These are phyloP conservation scores for Staurois parvus DNA, from an alignment of 2,797 vertebrate genomes.

Conservation along the genomic window DNA sequence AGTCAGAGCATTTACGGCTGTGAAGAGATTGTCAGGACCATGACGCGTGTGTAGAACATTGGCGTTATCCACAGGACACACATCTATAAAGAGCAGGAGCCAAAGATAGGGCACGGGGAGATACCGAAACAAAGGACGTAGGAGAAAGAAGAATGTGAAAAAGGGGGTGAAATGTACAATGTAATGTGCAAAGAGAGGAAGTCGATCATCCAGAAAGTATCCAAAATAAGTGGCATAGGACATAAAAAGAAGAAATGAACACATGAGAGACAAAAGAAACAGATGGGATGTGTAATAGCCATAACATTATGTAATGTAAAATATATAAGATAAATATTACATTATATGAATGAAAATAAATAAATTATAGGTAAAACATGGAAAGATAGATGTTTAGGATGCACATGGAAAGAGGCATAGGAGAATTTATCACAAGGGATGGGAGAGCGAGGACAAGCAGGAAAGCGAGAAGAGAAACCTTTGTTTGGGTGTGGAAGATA, in stretches of 20 bases:
- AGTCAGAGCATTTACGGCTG: slow-evolving; percentile 96
- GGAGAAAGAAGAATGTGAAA: slow-evolving; percentile 66
- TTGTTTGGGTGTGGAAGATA: slow-evolving; percentile 34
- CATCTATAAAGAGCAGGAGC: slow-evolving; percentile 76
- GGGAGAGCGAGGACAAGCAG: slow-evolving; percentile 66
- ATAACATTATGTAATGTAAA: neutral
- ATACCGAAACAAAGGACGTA: slow-evolving; percentile 62
- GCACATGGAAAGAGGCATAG: neutral
- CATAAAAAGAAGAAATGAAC: neutral
- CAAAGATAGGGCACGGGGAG: slow-evolving; percentile 63
- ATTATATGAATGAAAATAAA: neutral
- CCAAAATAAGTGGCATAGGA: slow-evolving; percentile 18
- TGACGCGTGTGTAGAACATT: slow-evolving; percentile 83
- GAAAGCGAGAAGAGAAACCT: slow-evolving; percentile 40
- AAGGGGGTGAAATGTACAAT: slow-evolving; percentile 71
- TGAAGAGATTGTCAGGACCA: slow-evolving; percentile 92
- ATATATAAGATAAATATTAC: neutral
- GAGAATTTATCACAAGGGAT: slow-evolving; percentile 23
- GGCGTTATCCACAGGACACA: slow-evolving; percentile 90
- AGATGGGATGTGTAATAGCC: neutral
- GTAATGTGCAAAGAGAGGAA: slow-evolving; percentile 70
- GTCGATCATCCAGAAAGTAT: neutral
- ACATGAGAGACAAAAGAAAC: slow-evolving; percentile 1
- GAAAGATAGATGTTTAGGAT: neutral
- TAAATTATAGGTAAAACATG: slow-evolving; percentile 2